phyloP scores from a whole-genome alignment of 2,797 vertebrate species.

The Momotus momota region DNA sequence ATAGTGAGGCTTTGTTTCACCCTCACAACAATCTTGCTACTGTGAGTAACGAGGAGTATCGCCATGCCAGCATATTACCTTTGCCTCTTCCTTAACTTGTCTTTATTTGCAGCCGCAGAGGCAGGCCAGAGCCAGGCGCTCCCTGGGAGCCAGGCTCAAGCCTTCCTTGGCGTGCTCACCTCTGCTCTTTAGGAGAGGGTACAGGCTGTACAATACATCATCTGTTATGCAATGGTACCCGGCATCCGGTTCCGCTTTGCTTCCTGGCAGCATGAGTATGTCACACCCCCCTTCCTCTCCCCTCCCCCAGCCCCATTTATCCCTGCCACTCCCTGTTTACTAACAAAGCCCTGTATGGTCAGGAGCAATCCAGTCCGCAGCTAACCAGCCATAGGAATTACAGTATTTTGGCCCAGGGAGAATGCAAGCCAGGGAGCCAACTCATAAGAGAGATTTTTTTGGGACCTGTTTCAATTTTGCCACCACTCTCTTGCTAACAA shows the following conservation, averaged over 20 bases:
- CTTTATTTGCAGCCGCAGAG: constrained; percentile 42
- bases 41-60: constrained; percentile 9
- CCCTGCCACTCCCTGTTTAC: neutral
- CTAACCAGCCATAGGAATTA: neutral
- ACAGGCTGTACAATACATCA: constrained; percentile 72
- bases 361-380: neutral
- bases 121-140: constrained; percentile 57
- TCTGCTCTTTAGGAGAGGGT: constrained; percentile 70
- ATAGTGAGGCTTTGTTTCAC: neutral
- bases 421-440: neutral
- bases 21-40: constrained; percentile 12
- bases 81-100: constrained; percentile 39
- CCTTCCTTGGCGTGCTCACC: constrained; percentile 68
- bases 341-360: neutral
- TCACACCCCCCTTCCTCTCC: neutral
- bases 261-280: constrained; percentile 35
- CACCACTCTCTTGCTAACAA: neutral
- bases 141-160: constrained; percentile 66
- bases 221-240: constrained; percentile 72
- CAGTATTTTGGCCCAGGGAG: neutral
- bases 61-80: constrained; percentile 23
- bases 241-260: constrained; percentile 39
- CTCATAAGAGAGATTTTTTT: neutral
- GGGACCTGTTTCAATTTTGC: neutral
- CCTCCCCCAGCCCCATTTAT: constrained; percentile 6